Base-by-base conservation (phyloP, 2,888 invertebrate genomes). In the Drosophila tanythrix region DNA sequence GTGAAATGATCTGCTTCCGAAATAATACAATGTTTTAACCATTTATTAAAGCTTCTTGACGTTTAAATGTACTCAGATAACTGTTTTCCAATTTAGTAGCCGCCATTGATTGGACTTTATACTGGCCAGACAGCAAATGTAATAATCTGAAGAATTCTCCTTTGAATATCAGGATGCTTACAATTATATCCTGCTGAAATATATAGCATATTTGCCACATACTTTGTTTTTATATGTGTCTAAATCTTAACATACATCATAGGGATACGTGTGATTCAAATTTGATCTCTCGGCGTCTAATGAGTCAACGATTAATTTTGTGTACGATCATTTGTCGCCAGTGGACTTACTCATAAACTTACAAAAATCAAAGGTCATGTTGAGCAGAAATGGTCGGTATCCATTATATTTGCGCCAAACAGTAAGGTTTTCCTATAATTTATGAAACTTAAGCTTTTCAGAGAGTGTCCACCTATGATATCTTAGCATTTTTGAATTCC, bases 181-280 rank as follows among this genome's bases (percentile, higher is more conserved):
- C 52, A 36, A 72, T 55, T 3, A 78, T 3, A 18, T 46, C 52
- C 5, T 78, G 53, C 75, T 75, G 10, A 50, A 38, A 21, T 59
- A 33, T 11, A 55, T 10, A 48, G 15, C n/a, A 38, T 1, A 10
- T n/a, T 25, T 13, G 31, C 1, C 13, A 13, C 13, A 13, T 35
- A 35, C 6, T 11, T 15, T 35, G 15, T 5, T 13, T 13, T 40
- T 2, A 18, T 8, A 31, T 13, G 25, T n/a, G 0, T 8, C 1
- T 13, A 52, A 52, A 6, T 18, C 7, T n/a, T 6, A 21, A 61
- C 60, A 51, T 36, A 79, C 72, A 6, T 61, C 40, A 31, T 61
- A 79, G 1, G 75, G 78, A 18, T 74, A 79, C 2, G 65, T 21
- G 18, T 78, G 79, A 46, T 79, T 78, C 1, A 74, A 0, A 50